A percentile compares a stretch with the other conserved stretches of the same genome.
Conservation (phyloP, 2,888 invertebrate species). For the Limenitis camilla region DNA sequence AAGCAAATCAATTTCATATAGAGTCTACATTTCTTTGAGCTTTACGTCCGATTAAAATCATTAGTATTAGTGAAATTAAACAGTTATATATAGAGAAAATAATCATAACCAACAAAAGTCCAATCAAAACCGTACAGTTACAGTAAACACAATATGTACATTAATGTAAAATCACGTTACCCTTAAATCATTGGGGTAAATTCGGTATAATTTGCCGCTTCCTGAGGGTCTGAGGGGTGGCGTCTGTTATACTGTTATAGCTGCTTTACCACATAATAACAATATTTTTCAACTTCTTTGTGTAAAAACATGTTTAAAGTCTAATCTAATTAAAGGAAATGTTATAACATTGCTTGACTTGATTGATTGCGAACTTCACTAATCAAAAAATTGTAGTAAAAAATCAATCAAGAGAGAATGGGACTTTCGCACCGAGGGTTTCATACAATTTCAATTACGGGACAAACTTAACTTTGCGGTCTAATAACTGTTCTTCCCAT, state of each 20-base stretch:
- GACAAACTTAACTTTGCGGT: no score
- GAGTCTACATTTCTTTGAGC: no score
- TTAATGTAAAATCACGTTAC: constrained; percentile 10
- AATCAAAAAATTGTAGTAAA: no score
- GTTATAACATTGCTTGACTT: background rate
- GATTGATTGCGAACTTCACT: no score
- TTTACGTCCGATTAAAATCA: no score
- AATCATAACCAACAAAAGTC: background rate
- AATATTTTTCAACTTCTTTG: background rate
- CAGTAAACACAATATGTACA: background rate
- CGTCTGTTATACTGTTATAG: constrained; percentile 1
- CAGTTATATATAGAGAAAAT: no score
- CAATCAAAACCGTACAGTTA: background rate
- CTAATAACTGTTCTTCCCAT: no score
- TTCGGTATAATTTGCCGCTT: constrained; percentile 9
- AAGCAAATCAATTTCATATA: no score
- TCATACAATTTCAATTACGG: no score
- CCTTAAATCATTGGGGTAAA: constrained; percentile 5
- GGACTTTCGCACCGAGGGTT: no score
- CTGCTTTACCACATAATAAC: constrained; percentile 12
- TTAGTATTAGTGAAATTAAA: no score
- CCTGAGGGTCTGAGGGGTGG: background rate
- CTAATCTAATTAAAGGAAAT: background rate
- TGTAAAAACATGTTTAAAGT: background rate
- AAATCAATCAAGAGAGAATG: no score